These are phyloP conservation scores for Pachliopta kotzebuea DNA, from an alignment of 2,888 invertebrate species.

Conservation along the genomic window DNA sequence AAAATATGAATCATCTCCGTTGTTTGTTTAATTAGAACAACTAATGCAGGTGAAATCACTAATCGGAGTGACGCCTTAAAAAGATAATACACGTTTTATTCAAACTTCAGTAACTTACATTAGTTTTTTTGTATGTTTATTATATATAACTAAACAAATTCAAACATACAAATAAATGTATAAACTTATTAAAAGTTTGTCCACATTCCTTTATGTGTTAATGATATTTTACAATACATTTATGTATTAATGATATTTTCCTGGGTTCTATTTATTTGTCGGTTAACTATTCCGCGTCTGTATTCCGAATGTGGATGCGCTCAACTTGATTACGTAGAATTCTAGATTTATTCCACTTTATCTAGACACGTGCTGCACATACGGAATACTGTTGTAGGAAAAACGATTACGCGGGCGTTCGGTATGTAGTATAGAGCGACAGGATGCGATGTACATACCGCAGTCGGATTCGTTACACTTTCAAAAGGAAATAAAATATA, in stretches of 20 bases:
- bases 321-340: constrained; percentile 3
- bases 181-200: no score
- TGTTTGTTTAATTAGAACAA: no score
- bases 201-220: no score
- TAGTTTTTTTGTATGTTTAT: no score
- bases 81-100: no score
- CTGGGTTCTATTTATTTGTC: neutral
- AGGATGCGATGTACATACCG: neutral
- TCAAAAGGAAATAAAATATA: neutral
- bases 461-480: neutral
- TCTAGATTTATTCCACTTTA: constrained; percentile 5
- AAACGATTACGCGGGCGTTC: neutral
- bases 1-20: no score
- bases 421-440: neutral
- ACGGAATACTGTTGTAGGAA: neutral
- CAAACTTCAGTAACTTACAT: no score
- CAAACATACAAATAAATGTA: no score
- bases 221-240: neutral
- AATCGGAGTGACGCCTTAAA: no score
- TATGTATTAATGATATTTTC: neutral
- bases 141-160: no score
- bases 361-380: constrained; percentile 5
- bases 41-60: no score
- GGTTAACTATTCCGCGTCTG: neutral
- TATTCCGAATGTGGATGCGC: neutral